Evolutionary conservation across 2,888 invertebrate species (phyloP), one percentile per base, ranked within the genome.

Genomic region (Drosophila picticornis): DNA sequence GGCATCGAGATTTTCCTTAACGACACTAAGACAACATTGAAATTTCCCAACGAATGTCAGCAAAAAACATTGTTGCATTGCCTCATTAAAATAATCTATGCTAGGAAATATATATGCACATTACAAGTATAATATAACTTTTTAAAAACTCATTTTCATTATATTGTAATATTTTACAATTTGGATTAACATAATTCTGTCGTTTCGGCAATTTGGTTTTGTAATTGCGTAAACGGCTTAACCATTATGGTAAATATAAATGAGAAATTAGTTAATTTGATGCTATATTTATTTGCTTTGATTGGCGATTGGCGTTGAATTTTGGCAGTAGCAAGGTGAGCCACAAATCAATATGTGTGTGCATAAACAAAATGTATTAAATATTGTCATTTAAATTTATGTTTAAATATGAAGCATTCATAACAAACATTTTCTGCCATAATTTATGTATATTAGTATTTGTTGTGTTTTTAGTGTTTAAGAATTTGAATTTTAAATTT

Each of bases 201-300:
- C 16, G 31, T 25, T 43, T 66, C 25, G 50, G 50, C 7, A 59
- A 75, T 70, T 66, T 29, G 53, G 50, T 43, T n/a, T 51, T n/a
- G 52, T 57, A 72, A 79, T 68, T 72, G 57, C 22, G 22, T 56
- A 64, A 77, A 70, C 48, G 27, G 46, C 13, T 64, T 62, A 51
- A 38, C 36, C 29, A 13, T 48, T 13, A 11, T 50, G 66, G 66
- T 62, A 66, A 64, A 80, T 75, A 84, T 84, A 78, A 77, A 81
- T 76, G 66, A 36, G 31, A 77, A 80, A 84, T 86, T 73, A 80
- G 84, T 77, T 77, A 77, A 86, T 82, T 81, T 84, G 4, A 59
- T 66, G 63, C 52, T 51, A 38, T n/a, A 59, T 65, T 73, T 73
- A 73, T 58, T 51, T 62, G 53, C 32, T 46, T 46, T 63, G 61